Conservation (phyloP, 92 coral and sea anemone species). For the Zoanthus sansibaricus region DNA sequence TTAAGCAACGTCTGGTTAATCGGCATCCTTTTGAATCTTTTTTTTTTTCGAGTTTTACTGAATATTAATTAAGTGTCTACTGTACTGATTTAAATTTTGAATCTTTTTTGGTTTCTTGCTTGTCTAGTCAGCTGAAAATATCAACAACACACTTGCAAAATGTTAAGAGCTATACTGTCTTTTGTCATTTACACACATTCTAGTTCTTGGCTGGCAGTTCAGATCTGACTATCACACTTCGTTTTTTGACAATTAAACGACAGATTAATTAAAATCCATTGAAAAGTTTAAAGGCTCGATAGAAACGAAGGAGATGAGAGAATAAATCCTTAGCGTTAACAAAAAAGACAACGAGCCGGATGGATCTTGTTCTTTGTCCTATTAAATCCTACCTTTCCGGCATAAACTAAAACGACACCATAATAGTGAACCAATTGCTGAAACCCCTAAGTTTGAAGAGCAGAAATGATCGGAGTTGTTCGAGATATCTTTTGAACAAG, state of each 20-base stretch:
- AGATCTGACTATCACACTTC: neutral
- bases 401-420: no score
- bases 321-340: neutral
- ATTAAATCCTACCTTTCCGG: no score
- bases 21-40: neutral
- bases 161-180: neutral
- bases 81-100: constrained; percentile 8
- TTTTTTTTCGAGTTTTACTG: constrained; percentile 5
- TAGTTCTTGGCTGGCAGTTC: neutral
- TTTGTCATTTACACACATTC: neutral
- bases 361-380: no score
- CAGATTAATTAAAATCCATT: neutral
- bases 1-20: constrained; percentile 3
- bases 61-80: constrained; percentile 33
- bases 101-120: neutral
- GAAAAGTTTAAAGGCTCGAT: neutral
- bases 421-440: no score
- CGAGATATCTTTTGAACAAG: no score
- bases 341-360: neutral
- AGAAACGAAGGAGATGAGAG: neutral
- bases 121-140: neutral
- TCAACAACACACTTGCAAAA: neutral
- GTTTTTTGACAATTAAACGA: neutral
- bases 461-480: no score
- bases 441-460: no score